These are phyloP conservation scores for Neuroterus valhalla DNA, from an alignment of 1,140 invertebrate genomes.

Conservation along the genomic window DNA sequence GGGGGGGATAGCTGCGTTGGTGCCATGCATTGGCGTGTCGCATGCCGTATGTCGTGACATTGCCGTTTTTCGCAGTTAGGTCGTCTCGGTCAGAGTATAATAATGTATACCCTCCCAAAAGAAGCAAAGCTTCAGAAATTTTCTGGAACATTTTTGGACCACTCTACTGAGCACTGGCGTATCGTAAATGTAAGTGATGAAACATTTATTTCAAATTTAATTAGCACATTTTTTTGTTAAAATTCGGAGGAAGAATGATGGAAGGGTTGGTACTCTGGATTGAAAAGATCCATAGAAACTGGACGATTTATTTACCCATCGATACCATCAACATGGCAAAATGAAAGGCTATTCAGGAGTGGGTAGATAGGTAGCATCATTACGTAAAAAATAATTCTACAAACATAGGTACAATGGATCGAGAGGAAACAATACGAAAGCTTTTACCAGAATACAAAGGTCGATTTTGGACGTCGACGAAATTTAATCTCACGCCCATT, in stretches of 20 bases:
- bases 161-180: too few relatives aligned
- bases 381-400: constrained; percentile 22
- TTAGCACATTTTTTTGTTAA: too few relatives aligned
- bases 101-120: too few relatives aligned
- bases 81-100: too few relatives aligned
- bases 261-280: background rate
- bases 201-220: too few relatives aligned
- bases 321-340: constrained; percentile 21
- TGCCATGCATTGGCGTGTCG: too few relatives aligned
- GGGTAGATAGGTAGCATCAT: background rate
- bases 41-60: too few relatives aligned
- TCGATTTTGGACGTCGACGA: constrained; percentile 39
- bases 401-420: constrained; percentile 42
- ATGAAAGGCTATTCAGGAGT: constrained; percentile 6
- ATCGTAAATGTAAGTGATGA: too few relatives aligned
- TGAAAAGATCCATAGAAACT: constrained; percentile 23
- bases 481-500: constrained; percentile 43
- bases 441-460: constrained; percentile 35
- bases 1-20: too few relatives aligned
- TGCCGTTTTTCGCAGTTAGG: too few relatives aligned
- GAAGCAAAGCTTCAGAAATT: too few relatives aligned
- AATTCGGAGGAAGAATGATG: background rate
- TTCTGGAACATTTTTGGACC: too few relatives aligned
- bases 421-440: constrained; percentile 46
- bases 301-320: constrained; percentile 28